Evolutionary conservation across 2,888 invertebrate genomes (phyloP), one percentile per base, ranked within the genome.

Genomic region (Tyria jacobaeae): DNA sequence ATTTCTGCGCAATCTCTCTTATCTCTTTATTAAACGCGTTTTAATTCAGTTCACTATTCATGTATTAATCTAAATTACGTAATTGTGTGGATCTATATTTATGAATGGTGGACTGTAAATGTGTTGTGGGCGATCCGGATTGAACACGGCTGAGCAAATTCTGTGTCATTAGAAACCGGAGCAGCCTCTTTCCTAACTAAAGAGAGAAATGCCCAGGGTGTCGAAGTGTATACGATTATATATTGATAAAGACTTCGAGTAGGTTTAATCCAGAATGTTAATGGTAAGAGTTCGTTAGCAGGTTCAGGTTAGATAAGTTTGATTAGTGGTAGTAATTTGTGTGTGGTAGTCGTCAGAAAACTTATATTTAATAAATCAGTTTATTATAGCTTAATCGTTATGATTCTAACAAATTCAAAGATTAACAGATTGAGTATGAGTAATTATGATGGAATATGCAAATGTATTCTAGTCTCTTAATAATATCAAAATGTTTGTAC

Each of bases 81-180:
- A 88, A 89, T 83, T 81, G 86, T 86, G 84, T 85, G 85, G 86
- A 48, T 85, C 72, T 83, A 86, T 88, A 86, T 89, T 91, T 90
- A 88, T 86, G 87, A 89, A 86, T 82, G 82, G 83, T 78, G 49
- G 44, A 55, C 50, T 31, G 85, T 86, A 84, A 87, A 87, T 85
- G 87, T 83, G 84, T 81, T 75, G 91, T 92, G 90, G 92, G 91
- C 92, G 91, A 88, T 90, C 91, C 85, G 83, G 91, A 81, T 78
- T 68, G 66, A 66, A 80, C 78, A 82, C 72, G 72, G 83, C 78
- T 78, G 75, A 73, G 78, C 76, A 74, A 81, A 87, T 89, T 87
- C 83, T 82, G 73, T 89, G 88, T 87, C 88, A 84, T 82, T 79
- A 69, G 66, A 66, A 73, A 74, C 65, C 67, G 64, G 73, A 69